Evolutionary conservation across 2,113 vertebrate species (phyloP), one percentile per base, ranked within the genome.

Genomic region (Caretta caretta): DNA sequence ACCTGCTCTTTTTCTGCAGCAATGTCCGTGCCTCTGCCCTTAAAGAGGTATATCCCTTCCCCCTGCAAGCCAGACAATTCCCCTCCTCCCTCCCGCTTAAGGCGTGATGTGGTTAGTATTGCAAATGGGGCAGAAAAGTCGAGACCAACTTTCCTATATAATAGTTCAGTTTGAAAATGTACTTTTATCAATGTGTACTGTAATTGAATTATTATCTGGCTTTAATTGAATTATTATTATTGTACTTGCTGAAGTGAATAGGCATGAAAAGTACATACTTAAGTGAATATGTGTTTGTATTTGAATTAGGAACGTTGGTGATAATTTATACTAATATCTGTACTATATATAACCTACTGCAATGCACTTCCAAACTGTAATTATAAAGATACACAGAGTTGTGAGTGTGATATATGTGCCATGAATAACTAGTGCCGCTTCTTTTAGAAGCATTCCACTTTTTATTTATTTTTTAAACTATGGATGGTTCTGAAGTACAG

Each of bases 221-320:
- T 87, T 87, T 96, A 82, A 42, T 80, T 92, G 85, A 92, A 56
- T 88, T 92, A 88, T 83, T 54, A 42, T 88, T 92, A 86, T 92
- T 87, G 50, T 89, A 80, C 48, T 89, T 96, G 87, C 48, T 93
- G 91, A 94, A 91, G 87, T 92, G 72, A 85, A 78, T 57, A 89
- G n/a, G 25, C 92, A 24, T 69, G 1, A 50, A 88, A 92, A 62
- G 76, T 91, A 24, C 56, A 53, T 51, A 56, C 25, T 92, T 2
- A 2, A 10, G 46, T 87, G 86, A 95, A 81, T 82, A 14, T 65
- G 8, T 62, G 57, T 94, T 95, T 85, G 69, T 92, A 69, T 96
- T 88, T 94, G 85, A 95, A 92, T 65, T 87, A 94, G 90, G 86
- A 82, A 42, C 89, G 84, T 59, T 83, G 75, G n/a, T 50, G 31